Base-by-base conservation (phyloP, 1,140 invertebrate species). In the Papilio machaon region DNA sequence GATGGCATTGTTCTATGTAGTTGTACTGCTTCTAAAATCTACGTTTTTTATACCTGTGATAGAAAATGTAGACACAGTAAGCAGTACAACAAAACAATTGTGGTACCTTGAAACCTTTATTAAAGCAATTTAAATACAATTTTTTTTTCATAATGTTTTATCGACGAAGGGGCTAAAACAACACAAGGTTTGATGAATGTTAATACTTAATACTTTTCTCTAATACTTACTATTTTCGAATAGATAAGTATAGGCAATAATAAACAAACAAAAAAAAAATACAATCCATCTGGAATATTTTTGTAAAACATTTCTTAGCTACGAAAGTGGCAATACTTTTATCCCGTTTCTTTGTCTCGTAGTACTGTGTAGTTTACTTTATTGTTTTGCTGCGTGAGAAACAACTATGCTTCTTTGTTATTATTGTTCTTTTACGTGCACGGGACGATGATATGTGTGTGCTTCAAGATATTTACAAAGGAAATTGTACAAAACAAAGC, bases 331-430 rank as follows among this genome's bases (percentile, higher is more conserved):
- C 76, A 38, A 78, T 78, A 60, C 54, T 60, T 78, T 78, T 78
- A 78, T 78, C 76, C 54, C 15, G 30, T 60, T 78, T 78, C 76
- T 76, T 76, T 76, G 74, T 76, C 74, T 76, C 46, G 43, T 30
- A 30, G 47, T 76, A 43, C 76, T 78, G 54, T 78, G 54, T 78
- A 60, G 76, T 78, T 78, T 78, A 78, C 76, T 78, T 78, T 78
- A 78, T 78, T 78, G 76, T 78, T 78, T 78, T 78, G 76, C 76
- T 78, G 76, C 76, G 76, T 78, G 76, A 78, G 76, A 78, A 78
- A 78, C 76, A 78, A 78, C 49, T 78, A 78, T 78, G 54, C 54
- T 78, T 78, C 76, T 60, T 78, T 78, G 76, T 78, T 78, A 78
- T 60, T 78, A 60, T 60, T 78, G 49, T 78, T 78, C 76, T 78